Base-by-base conservation (phyloP, 2,888 invertebrate genomes). In the Dryobota labecula region DNA sequence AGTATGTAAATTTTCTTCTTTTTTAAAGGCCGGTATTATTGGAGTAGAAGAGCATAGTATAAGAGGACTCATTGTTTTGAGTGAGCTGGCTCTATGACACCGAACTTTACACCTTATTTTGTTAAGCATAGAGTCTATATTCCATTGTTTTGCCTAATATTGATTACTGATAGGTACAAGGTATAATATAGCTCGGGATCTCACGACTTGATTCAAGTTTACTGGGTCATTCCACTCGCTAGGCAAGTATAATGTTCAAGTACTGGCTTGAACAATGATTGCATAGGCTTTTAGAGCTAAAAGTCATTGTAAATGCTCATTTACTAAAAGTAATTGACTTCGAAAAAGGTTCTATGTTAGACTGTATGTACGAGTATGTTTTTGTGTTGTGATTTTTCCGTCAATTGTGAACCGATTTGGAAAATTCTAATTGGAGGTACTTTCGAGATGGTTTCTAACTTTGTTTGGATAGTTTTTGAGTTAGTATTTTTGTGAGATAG, bases 181-280 rank as follows among this genome's bases (percentile, higher is more conserved):
- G 57, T 73, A 74, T 82, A 76, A 70, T 80, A 78, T 69, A 79
- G 76, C 54, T 73, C 27, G 66, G 72, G 70, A 70, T 78, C 73
- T 73, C 76, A 82, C 67, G 80, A 65, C 79, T 85, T 38, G 77
- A 81, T 82, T 88, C 88, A 88, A 88, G 87, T 87, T 87, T 87
- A 87, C 82, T 88, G 66, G 88, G 87, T 84, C 86, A 86, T 88
- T 87, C 84, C 84, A 84, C 87, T 88, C 84, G 66, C 76, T 58
- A 61, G 69, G 75, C 71, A 65, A 78, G 83, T 78, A 71, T 13
- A 53, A 8, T 45, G 70, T 38, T 5, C 56, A 43, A 78, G 73
- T 80, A 75, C 77, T 68, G n/a, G 56, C 47, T 27, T 27, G 30
- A 60, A 66, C 57, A 78, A 60, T 69, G 56, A 74, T 75, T 71